Base-by-base conservation (phyloP, 2,888 invertebrate genomes). In the Chesias legatella region DNA sequence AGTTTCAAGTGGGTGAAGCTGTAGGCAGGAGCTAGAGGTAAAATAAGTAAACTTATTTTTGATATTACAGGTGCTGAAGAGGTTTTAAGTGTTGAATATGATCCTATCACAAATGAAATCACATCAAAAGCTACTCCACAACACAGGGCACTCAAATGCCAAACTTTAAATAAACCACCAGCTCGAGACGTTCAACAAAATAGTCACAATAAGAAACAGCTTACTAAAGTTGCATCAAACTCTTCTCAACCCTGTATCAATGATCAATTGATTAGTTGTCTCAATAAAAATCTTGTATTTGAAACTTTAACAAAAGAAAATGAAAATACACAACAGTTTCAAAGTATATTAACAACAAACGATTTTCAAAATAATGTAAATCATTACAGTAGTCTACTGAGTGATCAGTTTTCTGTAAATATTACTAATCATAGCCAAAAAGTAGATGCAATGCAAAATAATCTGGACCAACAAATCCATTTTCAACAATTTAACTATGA, bases 41-140 rank as follows among this genome's bases (percentile, higher is more conserved):
- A 23, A 23, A 22, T 23, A 22, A 21, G 21, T 25, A 5, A 25
- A 10, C 7, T 11, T 17, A 30, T 10, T 1, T 23, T 13, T 7
- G 10, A 6, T 17, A 10, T 40, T 42, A 10, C 37, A 48, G 44
- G 37, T 7, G 10, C 37, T 11, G 22, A 38, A 6, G 32, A 35
- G 25, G 38, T 29, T 10, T 10, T 20, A 20, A 32, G 20, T 23
- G 6, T 10, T 33, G 11, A 17, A 37, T 23, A 41, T 21, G 23
- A 20, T 21, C 24, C 37, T 10, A n/a, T 17, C 7, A 9, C 29
- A 8, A 27, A 26, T 31, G 31, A 27, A 20, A 10, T n/a, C 13
- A 27, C n/a, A n/a, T 17, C n/a, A 10, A 39, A 17, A 11, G 9
- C 11, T 4, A 13, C n/a, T 13, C 7, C 38, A 24, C 38, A 43